Base-by-base conservation (phyloP, 2,797 vertebrate genomes). In the Esox masquinongy region DNA sequence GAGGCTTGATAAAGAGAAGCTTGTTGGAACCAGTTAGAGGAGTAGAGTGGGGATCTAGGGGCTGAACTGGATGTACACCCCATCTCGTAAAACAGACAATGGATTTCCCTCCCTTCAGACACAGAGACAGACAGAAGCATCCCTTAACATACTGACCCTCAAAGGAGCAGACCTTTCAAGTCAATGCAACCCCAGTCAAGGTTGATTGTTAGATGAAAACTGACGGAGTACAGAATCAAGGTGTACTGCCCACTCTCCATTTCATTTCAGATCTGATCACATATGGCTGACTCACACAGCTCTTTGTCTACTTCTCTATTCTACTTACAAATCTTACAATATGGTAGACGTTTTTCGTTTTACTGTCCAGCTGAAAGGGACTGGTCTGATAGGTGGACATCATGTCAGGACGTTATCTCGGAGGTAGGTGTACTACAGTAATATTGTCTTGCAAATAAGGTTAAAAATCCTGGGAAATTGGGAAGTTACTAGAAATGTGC, bases 1-100 rank as follows among this genome's bases (percentile, higher is more conserved):
- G 75, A 80, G 79, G 53, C 17, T 83, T 81, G 78, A 90, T 86
- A 76, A 80, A 89, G 80, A n/a, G n/a, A 76, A 82, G 68, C 59
- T 84, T 82, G 76, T 85, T 83, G 83, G 84, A 84, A 88, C 85
- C 72, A 74, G 74, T 64, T 53, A 86, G 80, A 80, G 72, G 73
- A 76, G 76, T 11, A 66, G 77, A 71, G 72, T 56, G 53, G 53
- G n/a, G 53, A 56, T 22, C 53, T 56, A 56, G n/a, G 53, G 19
- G 8, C 53, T 24, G 56, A 11, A 61, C 4, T 12, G 56, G 43
- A 47, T 47, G 43, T 14, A 47, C 11, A 24, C 22, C 2, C 22
- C 1, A 11, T 26, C 56, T 56, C 53, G n/a, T 56, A 56, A 56
- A 56, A 56, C 53, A 56, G 53, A 56, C 53, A 56, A 22, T 56